Evolutionary conservation across 2,113 vertebrate species (phyloP).

Genomic region (Callithrix jacchus): DNA sequence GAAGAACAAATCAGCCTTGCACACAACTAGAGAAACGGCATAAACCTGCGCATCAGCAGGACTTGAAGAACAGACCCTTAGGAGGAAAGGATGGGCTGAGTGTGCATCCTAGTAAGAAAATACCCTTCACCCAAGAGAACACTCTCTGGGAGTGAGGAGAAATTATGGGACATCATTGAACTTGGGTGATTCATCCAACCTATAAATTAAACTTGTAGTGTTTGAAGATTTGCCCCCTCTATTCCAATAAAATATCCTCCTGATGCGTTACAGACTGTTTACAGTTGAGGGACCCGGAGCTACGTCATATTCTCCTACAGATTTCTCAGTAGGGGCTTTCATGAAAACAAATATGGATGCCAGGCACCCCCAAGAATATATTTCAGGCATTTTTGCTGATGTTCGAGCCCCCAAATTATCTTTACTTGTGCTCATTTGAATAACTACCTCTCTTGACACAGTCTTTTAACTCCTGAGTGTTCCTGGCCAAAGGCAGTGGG

Average conservation of each 20-base stretch:
- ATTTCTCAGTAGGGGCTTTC: background rate
- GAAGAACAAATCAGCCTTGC: background rate
- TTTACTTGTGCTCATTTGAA: background rate
- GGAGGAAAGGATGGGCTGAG: background rate
- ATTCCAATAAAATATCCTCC: background rate
- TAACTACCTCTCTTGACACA: background rate
- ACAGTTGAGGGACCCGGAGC: background rate
- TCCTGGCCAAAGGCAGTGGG: fast-evolving
- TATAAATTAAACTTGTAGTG: background rate
- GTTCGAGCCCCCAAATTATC: background rate
- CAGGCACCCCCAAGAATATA: background rate
- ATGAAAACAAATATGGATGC: background rate
- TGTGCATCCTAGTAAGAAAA: background rate
- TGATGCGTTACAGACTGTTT: no score
- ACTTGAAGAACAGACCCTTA: background rate
- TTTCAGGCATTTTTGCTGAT: background rate
- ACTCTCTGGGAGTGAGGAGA: background rate
- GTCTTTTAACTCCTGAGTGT: background rate
- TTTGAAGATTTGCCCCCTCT: background rate
- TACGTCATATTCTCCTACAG: background rate
- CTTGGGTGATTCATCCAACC: background rate
- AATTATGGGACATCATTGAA: background rate
- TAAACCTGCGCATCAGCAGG: fast-evolving
- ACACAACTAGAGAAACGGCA: no score
- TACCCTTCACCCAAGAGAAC: fast-evolving